These are phyloP conservation scores for Mycteria americana DNA, from an alignment of 2,797 vertebrate species.

Conservation along the genomic window DNA sequence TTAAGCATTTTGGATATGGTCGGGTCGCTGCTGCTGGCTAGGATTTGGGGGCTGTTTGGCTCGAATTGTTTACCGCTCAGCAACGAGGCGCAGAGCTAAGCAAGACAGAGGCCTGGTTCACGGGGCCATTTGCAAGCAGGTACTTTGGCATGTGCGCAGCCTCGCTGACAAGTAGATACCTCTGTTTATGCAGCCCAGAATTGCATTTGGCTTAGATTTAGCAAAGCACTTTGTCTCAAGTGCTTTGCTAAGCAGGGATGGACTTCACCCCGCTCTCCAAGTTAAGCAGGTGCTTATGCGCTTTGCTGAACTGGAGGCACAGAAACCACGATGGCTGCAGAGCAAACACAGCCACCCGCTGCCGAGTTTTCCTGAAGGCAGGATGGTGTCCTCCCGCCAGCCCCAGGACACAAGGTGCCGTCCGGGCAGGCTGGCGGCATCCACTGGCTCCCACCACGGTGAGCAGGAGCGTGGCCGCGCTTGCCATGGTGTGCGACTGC, in stretches of 20 bases:
- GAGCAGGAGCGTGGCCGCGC: not conserved
- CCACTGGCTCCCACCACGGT: rapidly evolving
- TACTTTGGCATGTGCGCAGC: not conserved
- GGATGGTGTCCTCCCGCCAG: not conserved
- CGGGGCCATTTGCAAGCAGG: not conserved
- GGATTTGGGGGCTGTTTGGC: not conserved
- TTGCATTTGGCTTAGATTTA: not conserved
- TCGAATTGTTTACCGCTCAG: rapidly evolving
- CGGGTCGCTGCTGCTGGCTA: not conserved
- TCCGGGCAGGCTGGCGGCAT: not conserved
- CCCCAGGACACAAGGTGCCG: not conserved
- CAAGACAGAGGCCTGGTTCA: not conserved
- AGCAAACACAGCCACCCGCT: not conserved
- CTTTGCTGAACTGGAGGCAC: not conserved
- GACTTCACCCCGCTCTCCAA: not conserved
- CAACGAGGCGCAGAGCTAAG: not conserved
- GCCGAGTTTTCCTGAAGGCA: not conserved
- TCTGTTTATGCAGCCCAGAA: not conserved
- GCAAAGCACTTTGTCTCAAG: not conserved
- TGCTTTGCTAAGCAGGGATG: not conserved
- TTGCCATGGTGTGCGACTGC: rapidly evolving
- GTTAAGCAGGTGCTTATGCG: not conserved
- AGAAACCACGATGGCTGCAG: not conserved
- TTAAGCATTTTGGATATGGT: not conserved
- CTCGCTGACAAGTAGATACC: not conserved